Percentiles rank a stretch among this genome's conserved stretches.
phyloP scores from a whole-genome alignment of 2,113 vertebrate genomes.

The Notarius quadriscutis region DNA sequence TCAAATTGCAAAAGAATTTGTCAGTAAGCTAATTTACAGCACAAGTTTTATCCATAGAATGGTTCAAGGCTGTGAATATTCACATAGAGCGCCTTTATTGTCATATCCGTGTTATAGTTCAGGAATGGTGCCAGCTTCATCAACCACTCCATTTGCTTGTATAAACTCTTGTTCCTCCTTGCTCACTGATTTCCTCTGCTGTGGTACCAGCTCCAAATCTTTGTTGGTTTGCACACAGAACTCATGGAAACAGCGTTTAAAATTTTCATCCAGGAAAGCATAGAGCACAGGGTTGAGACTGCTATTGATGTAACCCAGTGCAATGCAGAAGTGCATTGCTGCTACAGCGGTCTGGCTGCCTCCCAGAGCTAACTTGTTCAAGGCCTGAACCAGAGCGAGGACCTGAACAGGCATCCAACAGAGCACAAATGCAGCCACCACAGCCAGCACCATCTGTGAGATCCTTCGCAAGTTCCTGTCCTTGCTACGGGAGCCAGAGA shows the following conservation, averaged over 20 bases:
- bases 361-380: constrained; percentile 44
- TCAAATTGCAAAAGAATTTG: neutral
- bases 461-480: constrained; percentile 52
- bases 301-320: constrained; percentile 35
- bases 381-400: constrained; percentile 46
- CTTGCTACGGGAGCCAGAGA: constrained; percentile 49
- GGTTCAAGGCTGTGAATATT: neutral
- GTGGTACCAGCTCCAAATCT: constrained; percentile 8
- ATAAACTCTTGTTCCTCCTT: constrained; percentile 9
- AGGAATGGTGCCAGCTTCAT: constrained; percentile 26
- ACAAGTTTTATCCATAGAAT: neutral
- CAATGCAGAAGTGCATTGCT: constrained; percentile 55
- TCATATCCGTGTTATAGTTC: neutral
- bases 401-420: constrained; percentile 55
- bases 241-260: constrained; percentile 35
- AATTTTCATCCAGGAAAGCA: constrained; percentile 26
- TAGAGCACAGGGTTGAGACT: constrained; percentile 30
- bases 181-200: constrained; percentile 32
- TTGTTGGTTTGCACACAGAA: constrained; percentile 33
- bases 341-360: constrained; percentile 37
- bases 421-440: constrained; percentile 54
- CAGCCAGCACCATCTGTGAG: constrained; percentile 49
- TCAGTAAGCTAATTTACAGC: neutral
- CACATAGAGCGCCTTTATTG: neutral
- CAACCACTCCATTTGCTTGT: constrained; percentile 31